A percentile compares a stretch with the other conserved stretches of the same genome.
Conservation (phyloP, 2,888 invertebrate species). For the Microctonus brassicae region DNA sequence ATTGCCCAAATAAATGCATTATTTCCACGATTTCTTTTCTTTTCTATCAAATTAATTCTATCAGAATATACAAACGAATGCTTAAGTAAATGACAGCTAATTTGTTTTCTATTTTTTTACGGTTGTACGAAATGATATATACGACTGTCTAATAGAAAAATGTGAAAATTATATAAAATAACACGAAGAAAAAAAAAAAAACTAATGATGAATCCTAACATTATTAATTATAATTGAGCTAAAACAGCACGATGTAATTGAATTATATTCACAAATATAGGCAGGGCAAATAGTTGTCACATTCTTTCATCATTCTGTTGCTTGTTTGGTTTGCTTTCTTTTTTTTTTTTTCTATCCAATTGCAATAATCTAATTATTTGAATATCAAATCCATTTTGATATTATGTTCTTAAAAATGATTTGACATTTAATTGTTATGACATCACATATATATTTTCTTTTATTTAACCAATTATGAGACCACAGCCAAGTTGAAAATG, state of each 20-base stretch:
- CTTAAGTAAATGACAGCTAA: conserved; percentile 4
- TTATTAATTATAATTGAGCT: conserved; percentile 12
- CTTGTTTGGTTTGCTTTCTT: conserved; percentile 12
- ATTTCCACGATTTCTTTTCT: background rate
- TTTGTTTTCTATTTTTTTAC: background rate
- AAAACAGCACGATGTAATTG: conserved; percentile 9
- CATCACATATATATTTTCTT: background rate
- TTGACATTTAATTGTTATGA: conserved; percentile 1
- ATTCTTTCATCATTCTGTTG: conserved; percentile 18
- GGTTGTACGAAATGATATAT: background rate
- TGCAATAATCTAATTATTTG: background rate
- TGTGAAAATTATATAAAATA: background rate
- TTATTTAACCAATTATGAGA: conserved; percentile 87
- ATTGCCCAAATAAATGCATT: conserved; percentile 31
- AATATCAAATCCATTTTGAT: background rate
- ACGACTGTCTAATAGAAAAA: background rate
- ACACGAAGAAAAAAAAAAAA: background rate
- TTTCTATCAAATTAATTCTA: background rate
- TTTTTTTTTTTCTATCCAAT: background rate
- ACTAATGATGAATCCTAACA: background rate
- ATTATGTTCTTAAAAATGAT: background rate
- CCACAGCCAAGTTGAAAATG: conserved; percentile 95
- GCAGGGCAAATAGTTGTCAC: conserved; percentile 7
- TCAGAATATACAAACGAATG: background rate
- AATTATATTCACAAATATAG: conserved; percentile 23